Base-by-base conservation (phyloP, 2,797 vertebrate species). In the Cossypha heuglini region DNA sequence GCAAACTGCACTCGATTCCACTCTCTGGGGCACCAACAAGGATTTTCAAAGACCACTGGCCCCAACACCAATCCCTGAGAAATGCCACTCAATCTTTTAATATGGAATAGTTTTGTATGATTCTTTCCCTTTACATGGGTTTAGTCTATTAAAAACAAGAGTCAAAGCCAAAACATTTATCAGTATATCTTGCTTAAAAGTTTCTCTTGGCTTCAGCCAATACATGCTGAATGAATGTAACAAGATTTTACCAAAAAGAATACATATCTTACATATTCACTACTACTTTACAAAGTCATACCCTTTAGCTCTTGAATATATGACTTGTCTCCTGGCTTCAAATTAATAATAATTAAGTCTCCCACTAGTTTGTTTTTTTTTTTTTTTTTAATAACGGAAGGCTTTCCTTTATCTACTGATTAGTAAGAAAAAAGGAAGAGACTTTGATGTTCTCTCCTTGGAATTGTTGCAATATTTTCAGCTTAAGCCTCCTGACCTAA, bases 401-500 rank as follows among this genome's bases (percentile, higher is more conserved):
- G 5, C 31, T 90, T 80, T 77, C 18, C 28, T 88, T 88, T 88
- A 73, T 68, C 79, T 86, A 46, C 43, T 69, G 71, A 79, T 84
- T 88, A 64, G n/a, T 71, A 57, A 64, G 46, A 66, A 94, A 77
- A 29, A 71, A 62, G 51, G 55, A 92, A 69, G 33, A 81, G 14
- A 61, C 71, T 86, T 93, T 75, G 57, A 90, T 91, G 76, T 86
- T 46, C 33, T 93, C 35, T 76, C 35, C 22, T 68, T 86, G 49
- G 42, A 84, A 88, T 54, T 95, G 57, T 72, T 93, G 75, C 88
- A 91, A 58, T 78, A 66, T 76, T 95, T 94, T 83, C 31, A 52
- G 20, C 13, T 88, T 73, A 85, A 86, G 68, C 57, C n/a, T 75
- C 24, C 46, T 86, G 88, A 52, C 52, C 26, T 31, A 22, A 71